Percentiles rank a stretch among this genome's conserved stretches.
Evolutionary conservation across 1,140 invertebrate species (phyloP).

Genomic region (Amphibalanus amphitrite): DNA sequence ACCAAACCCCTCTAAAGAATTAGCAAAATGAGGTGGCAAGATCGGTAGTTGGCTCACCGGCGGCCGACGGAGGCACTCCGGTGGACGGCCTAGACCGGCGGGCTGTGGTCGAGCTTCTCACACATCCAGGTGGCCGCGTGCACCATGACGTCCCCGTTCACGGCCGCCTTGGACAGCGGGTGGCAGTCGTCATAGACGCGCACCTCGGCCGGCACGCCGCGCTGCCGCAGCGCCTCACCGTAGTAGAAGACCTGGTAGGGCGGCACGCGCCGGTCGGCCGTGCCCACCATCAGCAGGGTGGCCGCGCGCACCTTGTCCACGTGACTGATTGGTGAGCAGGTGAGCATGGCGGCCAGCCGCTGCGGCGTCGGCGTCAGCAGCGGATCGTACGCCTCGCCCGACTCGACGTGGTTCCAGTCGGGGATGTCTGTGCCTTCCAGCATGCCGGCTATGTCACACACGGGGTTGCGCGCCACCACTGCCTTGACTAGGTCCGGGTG

Average conservation of each 20-base stretch:
- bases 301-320: constrained; percentile 53
- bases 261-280: constrained; percentile 63
- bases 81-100: not conserved
- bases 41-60: no score
- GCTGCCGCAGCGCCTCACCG: constrained; percentile 30
- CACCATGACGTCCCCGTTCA: constrained; percentile 48
- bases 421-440: constrained; percentile 56
- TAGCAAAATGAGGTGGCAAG: no score
- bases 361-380: not conserved
- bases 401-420: constrained; percentile 44
- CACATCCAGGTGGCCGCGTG: constrained; percentile 44
- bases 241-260: constrained; percentile 49
- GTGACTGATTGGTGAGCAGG: constrained; percentile 39
- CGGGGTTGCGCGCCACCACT: constrained; percentile 58
- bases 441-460: constrained; percentile 51
- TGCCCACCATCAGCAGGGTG: constrained; percentile 58
- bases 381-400: constrained; percentile 11
- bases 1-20: no score
- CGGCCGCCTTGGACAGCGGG: constrained; percentile 36
- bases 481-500: constrained; percentile 43
- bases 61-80: no score
- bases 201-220: constrained; percentile 27
- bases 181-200: constrained; percentile 57
- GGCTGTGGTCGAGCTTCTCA: not conserved
- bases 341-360: not conserved